A percentile compares a stretch with the other conserved stretches of the same genome.
Evolutionary conservation across 1,140 invertebrate genomes (phyloP).

Genomic region (Cotesia glomerata): DNA sequence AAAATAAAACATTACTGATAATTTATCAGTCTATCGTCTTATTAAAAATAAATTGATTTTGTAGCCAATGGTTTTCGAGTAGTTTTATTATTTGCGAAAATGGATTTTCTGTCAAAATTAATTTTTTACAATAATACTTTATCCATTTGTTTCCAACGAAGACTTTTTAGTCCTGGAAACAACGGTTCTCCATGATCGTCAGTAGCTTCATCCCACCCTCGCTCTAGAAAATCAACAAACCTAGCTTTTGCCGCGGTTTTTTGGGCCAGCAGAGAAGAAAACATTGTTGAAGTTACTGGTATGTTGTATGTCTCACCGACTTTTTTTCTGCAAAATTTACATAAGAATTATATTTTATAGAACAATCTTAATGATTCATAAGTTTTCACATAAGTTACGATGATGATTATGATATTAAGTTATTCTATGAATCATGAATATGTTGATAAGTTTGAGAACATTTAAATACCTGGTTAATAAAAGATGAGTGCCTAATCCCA

Average conservation of each 20-base stretch:
- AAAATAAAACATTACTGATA: too few species aligned
- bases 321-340: neutral
- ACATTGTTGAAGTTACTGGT: neutral
- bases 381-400: too few species aligned
- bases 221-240: neutral
- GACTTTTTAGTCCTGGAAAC: neutral
- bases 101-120: too few species aligned
- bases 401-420: too few species aligned
- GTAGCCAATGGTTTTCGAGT: too few species aligned
- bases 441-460: too few species aligned
- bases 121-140: neutral
- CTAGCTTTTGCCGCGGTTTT: neutral
- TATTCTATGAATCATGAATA: too few species aligned
- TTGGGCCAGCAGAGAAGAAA: neutral
- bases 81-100: too few species aligned
- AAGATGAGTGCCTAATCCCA: constrained; percentile 9
- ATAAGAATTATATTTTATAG: neutral
- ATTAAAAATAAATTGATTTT: too few species aligned
- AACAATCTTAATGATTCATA: neutral
- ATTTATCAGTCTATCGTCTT: too few species aligned
- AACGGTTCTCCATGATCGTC: neutral
- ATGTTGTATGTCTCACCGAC: neutral
- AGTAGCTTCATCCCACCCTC: neutral
- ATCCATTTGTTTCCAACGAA: neutral
- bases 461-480: constrained; percentile 9